phyloP scores from a whole-genome alignment of 2,888 invertebrate species.

The Octonoba sinensis region DNA sequence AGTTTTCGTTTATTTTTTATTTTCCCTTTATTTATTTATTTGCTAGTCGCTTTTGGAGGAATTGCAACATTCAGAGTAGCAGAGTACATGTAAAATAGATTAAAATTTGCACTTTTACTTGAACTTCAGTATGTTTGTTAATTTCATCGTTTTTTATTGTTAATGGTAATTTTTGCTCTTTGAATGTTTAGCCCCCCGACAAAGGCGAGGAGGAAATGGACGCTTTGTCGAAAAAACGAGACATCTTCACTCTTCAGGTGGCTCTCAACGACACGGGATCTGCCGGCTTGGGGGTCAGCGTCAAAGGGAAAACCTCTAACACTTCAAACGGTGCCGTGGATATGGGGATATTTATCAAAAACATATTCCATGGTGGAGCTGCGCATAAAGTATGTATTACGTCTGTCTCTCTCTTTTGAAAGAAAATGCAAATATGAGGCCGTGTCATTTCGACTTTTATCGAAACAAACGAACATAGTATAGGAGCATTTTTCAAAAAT shows the following conservation, averaged over 20 bases:
- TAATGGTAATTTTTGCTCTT: too few relatives aligned
- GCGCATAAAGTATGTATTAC: slow-evolving; percentile 76
- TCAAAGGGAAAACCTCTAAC: slow-evolving; percentile 90
- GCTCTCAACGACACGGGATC: slow-evolving; percentile 97
- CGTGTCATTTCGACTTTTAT: too few relatives aligned
- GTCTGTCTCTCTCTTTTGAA: neutral
- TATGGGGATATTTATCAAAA: slow-evolving; percentile 96
- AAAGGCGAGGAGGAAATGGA: slow-evolving; percentile 74
- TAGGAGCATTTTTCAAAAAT: too few relatives aligned
- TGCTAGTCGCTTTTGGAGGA: too few relatives aligned
- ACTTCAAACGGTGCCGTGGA: slow-evolving; percentile 76
- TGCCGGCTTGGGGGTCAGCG: slow-evolving; percentile 95
- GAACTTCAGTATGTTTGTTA: too few relatives aligned
- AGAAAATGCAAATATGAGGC: too few relatives aligned
- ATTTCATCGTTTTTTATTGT: too few relatives aligned
- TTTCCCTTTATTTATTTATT: too few relatives aligned
- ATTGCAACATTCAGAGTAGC: too few relatives aligned
- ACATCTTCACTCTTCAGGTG: slow-evolving; percentile 90
- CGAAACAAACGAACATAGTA: too few relatives aligned
- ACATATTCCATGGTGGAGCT: slow-evolving; percentile 94
- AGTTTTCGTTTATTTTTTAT: too few relatives aligned
- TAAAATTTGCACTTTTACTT: neutral
- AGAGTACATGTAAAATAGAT: too few relatives aligned
- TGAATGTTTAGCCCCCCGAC: slow-evolving; percentile 71
- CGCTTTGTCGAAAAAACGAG: slow-evolving; percentile 82